Percentiles rank a stretch among this genome's conserved stretches.
These are phyloP conservation scores for Diorhabda sublineata DNA, from an alignment of 1,140 invertebrate genomes.

Conservation along the genomic window DNA sequence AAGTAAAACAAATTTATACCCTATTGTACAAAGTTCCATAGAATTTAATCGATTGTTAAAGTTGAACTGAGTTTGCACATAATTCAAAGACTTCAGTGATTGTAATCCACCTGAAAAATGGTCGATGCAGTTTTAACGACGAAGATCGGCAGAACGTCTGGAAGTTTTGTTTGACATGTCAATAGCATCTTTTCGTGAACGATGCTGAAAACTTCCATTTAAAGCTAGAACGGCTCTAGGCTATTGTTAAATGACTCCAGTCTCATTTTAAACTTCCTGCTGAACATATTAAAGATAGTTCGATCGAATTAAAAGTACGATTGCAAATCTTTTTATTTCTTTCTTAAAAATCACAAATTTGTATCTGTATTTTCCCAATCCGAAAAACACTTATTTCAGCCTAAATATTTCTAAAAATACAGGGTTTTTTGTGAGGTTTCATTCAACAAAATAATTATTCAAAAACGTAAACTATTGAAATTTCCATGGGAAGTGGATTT, in stretches of 20 bases:
- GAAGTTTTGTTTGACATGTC: background rate
- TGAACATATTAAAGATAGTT: background rate
- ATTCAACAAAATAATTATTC: too few relatives aligned
- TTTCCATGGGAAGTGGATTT: too few relatives aligned
- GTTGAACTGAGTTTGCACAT: background rate
- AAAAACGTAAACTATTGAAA: too few relatives aligned
- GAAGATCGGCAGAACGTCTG: background rate
- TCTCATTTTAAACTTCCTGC: constrained; percentile 1
- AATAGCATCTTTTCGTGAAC: background rate
- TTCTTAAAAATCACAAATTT: too few relatives aligned
- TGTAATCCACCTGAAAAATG: constrained; percentile 1
- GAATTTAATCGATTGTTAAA: background rate
- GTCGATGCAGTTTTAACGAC: background rate
- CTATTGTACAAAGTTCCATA: constrained; percentile 2
- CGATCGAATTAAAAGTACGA: too few relatives aligned
- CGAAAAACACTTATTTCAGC: too few relatives aligned
- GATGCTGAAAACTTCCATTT: background rate
- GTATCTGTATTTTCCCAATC: too few relatives aligned
- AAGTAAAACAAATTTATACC: constrained; percentile 1
- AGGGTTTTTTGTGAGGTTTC: too few relatives aligned
- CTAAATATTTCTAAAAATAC: too few relatives aligned
- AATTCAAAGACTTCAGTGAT: background rate
- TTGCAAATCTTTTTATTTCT: too few relatives aligned
- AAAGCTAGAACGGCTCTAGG: background rate
- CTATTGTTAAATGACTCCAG: background rate